A percentile compares a stretch with the other conserved stretches of the same genome.
These are phyloP conservation scores for Lagopus muta DNA, from an alignment of 2,113 vertebrate species.

Conservation along the genomic window DNA sequence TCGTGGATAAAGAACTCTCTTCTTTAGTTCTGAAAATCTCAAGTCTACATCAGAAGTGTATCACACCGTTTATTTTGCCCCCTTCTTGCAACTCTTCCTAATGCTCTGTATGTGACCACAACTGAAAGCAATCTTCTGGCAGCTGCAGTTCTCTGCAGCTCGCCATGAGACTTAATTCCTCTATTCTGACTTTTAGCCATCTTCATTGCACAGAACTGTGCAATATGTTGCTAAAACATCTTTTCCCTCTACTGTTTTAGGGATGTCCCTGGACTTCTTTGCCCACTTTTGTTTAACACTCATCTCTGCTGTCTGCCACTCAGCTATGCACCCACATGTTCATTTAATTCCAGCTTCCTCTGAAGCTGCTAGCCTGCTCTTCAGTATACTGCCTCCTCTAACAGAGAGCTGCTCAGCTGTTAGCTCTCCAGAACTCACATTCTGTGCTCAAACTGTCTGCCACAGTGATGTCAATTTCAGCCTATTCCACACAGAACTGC, in stretches of 20 bases:
- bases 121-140: background rate
- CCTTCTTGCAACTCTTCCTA: background rate
- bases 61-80: background rate
- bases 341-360: background rate
- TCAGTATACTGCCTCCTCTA: background rate
- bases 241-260: background rate
- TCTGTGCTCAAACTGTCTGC: background rate
- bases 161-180: background rate
- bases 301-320: background rate
- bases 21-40: background rate
- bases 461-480: background rate
- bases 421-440: background rate
- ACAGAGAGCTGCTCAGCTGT: background rate
- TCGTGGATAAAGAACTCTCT: background rate
- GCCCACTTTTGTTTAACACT: background rate
- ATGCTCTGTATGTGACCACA: background rate
- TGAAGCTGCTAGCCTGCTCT: background rate
- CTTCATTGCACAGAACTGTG: background rate
- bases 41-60: background rate
- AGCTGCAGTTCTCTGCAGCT: background rate
- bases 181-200: background rate
- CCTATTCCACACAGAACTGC: background rate
- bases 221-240: background rate
- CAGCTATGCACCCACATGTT: background rate
- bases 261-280: background rate